Base-by-base conservation (phyloP, 2,888 invertebrate genomes). In the Lasioglossum figueresi region DNA sequence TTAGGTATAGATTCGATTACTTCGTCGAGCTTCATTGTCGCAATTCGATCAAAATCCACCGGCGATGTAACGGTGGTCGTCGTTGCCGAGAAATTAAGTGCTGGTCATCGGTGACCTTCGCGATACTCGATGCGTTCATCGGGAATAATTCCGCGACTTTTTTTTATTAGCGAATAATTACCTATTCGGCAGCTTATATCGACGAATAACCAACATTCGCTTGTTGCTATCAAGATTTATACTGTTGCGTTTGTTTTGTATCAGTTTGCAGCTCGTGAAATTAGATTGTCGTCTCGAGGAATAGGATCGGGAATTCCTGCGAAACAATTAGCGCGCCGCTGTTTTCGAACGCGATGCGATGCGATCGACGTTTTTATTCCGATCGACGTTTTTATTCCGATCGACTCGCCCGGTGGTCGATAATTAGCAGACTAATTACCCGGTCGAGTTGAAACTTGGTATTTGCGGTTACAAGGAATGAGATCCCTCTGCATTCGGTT, bases 371-470 rank as follows among this genome's bases (percentile, higher is more conserved):
- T 59, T 27, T 27, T 59, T 5, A 59, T 59, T 59, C 27, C 16
- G 27, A 27, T 63, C 59, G 27, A 16, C 59, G 14, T 59, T 27
- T 27, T 59, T 5, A 59, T 59, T 59, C 27, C 16, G 27, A 27
- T 63, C 59, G 59, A 63, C 31, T 63, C 31, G 27, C 59, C 16
- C 31, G 27, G 6, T 63, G 59, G 59, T 31, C 59, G 59, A 63
- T 63, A 31, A 63, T 63, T 63, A 27, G 59, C 27, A 63, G 59
- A 63, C 59, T 63, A 63, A 63, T 63, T 63, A 63, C 14, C 14
- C 59, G 59, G 27, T 27, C 59, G 59, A 59, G 59, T 59, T 27
- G 59, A 59, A 59, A 59, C 59, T 59, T 59, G 59, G 4, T 59
- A 27, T 59, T 59, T 16, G 23, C 23, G 52, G 52, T 52, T 27